A percentile compares a stretch with the other conserved stretches of the same genome.
Conservation (phyloP, 2,888 invertebrate species). For the Drosophila acutilabella region DNA sequence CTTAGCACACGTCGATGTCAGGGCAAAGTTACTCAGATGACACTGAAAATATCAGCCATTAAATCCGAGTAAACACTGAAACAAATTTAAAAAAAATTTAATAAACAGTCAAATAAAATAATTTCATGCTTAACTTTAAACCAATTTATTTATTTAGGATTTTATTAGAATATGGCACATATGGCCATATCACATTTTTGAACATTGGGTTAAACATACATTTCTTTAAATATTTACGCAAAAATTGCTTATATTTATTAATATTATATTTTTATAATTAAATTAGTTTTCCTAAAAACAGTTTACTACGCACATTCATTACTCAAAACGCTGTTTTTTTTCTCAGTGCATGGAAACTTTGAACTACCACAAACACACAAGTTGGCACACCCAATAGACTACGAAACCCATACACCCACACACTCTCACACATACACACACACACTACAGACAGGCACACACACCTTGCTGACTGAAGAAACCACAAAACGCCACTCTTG, state of each 20-base stretch:
- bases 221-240: too few relatives aligned
- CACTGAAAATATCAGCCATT: constrained; percentile 62
- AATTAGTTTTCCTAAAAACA: too few relatives aligned
- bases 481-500: constrained; percentile 39
- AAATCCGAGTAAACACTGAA: constrained; percentile 19
- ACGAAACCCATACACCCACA: constrained; percentile 1
- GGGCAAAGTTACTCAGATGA: constrained; percentile 63
- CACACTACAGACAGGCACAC: background rate
- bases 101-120: too few relatives aligned
- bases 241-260: too few relatives aligned
- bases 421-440: constrained; percentile 12
- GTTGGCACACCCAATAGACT: constrained; percentile 16
- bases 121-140: too few relatives aligned
- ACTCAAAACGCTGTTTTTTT: background rate
- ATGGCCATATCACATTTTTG: too few relatives aligned
- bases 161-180: too few relatives aligned
- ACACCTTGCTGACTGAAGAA: constrained; percentile 50
- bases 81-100: background rate
- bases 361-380: background rate
- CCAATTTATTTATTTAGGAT: too few relatives aligned
- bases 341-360: background rate
- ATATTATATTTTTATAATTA: too few relatives aligned
- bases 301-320: too few relatives aligned
- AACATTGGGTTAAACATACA: too few relatives aligned
- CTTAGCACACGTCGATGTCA: constrained; percentile 30